A percentile compares a stretch with the other conserved stretches of the same genome.
These are phyloP conservation scores for Phrynosoma platyrhinos DNA, from an alignment of 2,113 vertebrate species.

Conservation along the genomic window DNA sequence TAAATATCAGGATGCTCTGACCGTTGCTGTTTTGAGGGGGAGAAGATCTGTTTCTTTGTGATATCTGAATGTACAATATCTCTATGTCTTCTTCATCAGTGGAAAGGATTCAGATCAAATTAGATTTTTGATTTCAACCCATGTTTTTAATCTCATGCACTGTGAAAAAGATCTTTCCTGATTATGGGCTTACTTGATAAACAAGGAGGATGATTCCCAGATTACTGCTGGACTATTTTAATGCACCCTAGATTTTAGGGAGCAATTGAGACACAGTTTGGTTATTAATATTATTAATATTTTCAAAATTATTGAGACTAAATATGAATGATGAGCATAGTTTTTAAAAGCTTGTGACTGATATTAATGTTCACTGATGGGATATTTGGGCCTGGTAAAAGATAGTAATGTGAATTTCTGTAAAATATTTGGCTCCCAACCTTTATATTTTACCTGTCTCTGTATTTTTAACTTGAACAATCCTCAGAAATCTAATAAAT, in stretches of 20 bases:
- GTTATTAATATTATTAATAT: no score
- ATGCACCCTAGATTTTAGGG: not conserved
- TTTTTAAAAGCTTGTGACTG: not conserved
- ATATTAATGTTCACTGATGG: not conserved
- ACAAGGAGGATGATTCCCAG: not conserved
- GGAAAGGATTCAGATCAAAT: not conserved
- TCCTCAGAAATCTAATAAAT: no score
- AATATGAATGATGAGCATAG: not conserved
- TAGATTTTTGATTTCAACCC: not conserved
- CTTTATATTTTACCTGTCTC: no score
- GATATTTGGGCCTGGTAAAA: not conserved
- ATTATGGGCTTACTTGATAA: not conserved
- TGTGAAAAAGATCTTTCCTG: not conserved
- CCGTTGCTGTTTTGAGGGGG: not conserved
- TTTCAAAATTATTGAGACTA: no score
- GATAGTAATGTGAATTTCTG: not conserved
- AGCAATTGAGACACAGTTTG: not conserved
- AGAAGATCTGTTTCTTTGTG: not conserved
- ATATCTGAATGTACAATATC: not conserved
- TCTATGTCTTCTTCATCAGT: not conserved
- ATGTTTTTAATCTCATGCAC: not conserved
- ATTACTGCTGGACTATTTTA: not conserved
- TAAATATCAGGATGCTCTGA: not conserved
- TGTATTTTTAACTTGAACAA: no score
- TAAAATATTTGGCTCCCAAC: no score